These are phyloP conservation scores for Drosophila willistoni DNA, from an alignment of 1,140 invertebrate species.

Conservation along the genomic window DNA sequence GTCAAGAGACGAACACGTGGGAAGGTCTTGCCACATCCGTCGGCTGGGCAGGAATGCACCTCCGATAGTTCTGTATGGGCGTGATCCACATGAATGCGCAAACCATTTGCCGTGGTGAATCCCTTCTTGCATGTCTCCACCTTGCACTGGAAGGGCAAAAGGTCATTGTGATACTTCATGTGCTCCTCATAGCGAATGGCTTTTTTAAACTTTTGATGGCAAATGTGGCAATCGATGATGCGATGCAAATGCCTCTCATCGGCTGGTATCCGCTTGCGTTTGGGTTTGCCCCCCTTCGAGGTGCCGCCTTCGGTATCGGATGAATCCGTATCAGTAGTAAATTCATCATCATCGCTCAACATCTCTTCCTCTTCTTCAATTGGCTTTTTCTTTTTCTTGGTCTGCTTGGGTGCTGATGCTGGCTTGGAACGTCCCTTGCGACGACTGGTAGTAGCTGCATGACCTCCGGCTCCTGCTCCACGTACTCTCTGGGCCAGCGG, in stretches of 20 bases:
- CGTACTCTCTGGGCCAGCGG: constrained; percentile 68
- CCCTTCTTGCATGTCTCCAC: constrained; percentile 74
- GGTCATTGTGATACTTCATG: constrained; percentile 80
- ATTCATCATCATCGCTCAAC: constrained; percentile 28
- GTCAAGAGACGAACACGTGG: constrained; percentile 72
- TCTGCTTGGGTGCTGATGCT: constrained; percentile 30
- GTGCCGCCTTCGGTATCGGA: constrained; percentile 37
- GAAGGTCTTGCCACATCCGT: constrained; percentile 75
- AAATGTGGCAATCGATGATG: constrained; percentile 79
- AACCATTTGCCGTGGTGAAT: constrained; percentile 76
- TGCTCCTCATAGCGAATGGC: constrained; percentile 75
- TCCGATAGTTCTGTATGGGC: constrained; percentile 74
- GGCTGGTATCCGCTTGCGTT: constrained; percentile 67
- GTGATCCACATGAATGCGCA: constrained; percentile 77
- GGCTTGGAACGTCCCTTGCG: constrained; percentile 30
- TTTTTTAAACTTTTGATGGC: constrained; percentile 80
- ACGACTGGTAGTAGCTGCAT: neutral
- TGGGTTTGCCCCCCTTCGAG: constrained; percentile 52
- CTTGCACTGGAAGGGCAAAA: constrained; percentile 76
- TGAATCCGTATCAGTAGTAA: constrained; percentile 40
- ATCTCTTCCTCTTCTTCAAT: constrained; percentile 29
- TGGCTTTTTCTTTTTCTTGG: constrained; percentile 47
- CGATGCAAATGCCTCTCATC: constrained; percentile 70
- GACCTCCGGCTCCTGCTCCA: constrained; percentile 16
- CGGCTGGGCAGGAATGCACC: constrained; percentile 64